Evolutionary conservation across 2,797 vertebrate species (phyloP), one percentile per base, ranked within the genome.

Genomic region (Setipinna tenuifilis): DNA sequence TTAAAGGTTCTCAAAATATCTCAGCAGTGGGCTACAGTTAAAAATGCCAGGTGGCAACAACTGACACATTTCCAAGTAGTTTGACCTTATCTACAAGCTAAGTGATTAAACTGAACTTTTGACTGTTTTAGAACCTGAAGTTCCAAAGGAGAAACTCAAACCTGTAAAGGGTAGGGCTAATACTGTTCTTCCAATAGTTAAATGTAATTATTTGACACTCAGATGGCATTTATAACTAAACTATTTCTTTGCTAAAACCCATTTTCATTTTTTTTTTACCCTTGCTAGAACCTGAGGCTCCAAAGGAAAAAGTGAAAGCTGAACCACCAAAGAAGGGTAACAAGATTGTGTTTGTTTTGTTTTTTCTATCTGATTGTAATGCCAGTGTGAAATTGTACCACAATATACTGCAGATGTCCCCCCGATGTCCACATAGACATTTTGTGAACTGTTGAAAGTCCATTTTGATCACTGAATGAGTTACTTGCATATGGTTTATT

Each of bases 91-190:
- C 5, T 41, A 41, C 35, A 41, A 41, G 35, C 35, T 41, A 41
- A 41, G 5, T 41, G 35, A 41, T 54, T 54, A 54, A 23, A 48
- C 80, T 11, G 2, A 82, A 19, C 44, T 54, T 82, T 85, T 44
- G 85, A 31, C 28, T 71, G 65, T 71, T 71, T 17, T 6, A 71
- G 84, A 91, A 88, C 11, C 61, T 41, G 82, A 90, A 21, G 83
- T 75, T 82, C 65, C 82, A 46, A 92, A 92, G 86, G 88, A 91
- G 71, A 91, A 91, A 57, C 83, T 85, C 44, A 92, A 90, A 90
- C 82, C 21, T 59, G 48, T 84, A 48, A 91, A 91, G 90, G 91
- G 91, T 93, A 91, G 31, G 25, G 28, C 87, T 3, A 16, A 25
- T 71, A 14, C 12, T 71, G 0, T 71, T 12, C 12, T 68, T 14